Evolutionary conservation across 2,888 invertebrate species (phyloP), one percentile per base, ranked within the genome.

Genomic region (Parelbella ahira): DNA sequence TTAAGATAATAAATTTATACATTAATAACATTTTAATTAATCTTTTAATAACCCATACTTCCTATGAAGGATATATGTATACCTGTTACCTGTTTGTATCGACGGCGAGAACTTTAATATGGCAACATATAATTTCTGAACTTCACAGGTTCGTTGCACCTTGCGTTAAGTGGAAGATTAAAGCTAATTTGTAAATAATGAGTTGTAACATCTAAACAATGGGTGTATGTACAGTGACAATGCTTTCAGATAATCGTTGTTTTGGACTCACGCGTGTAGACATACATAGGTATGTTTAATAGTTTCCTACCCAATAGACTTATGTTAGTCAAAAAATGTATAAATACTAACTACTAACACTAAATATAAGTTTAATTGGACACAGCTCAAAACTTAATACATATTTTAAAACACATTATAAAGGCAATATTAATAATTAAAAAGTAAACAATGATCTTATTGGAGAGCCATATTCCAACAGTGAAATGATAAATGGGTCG

Each of bases 131-230:
- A 15, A 15, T 2, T 15, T 15, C 2, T 15, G 15, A 39, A 12
- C 10, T 24, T 21, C 7, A 19, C 73, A 77, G 79, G 83, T 80
- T 79, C 72, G 68, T 79, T 79, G 83, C 68, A 70, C 77, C 19
- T 15, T 6, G 45, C 57, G 44, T 47, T 71, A 72, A 74, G 68
- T 74, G 67, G 68, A 55, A 71, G 71, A 79, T 83, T 78, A 69
- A 53, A 72, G 68, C 68, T 81, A 81, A 83, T 82, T 82, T 77
- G 62, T 67, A 75, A 75, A 77, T 83, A 82, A 82, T 80, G 73
- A 74, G 60, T 56, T 62, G 70, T 67, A 72, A 70, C 24, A 19
- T 39, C 25, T 24, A 10, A 30, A 38, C 30, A 38, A 23, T 37
- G 20, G 11, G 6, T 23, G 27, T 11, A 0, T 32, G 32, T 73